Base-by-base conservation (phyloP, 2,797 vertebrate species). In the Argyrosomus regius region DNA sequence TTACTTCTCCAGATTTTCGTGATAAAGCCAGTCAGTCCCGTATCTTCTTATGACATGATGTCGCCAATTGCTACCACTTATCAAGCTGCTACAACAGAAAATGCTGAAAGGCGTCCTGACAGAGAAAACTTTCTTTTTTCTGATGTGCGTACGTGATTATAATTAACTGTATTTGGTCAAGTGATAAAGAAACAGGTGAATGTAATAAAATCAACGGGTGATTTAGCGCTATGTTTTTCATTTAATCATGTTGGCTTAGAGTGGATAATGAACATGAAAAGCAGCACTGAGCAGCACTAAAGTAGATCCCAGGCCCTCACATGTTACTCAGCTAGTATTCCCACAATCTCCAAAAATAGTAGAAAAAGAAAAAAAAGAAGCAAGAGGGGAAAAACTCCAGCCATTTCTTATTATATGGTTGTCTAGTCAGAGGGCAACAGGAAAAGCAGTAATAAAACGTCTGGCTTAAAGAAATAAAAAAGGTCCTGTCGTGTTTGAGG, bases 381-480 rank as follows among this genome's bases (percentile, higher is more conserved):
- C 8, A 35, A n/a, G 17, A 31, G 53, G 50, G 48, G 54, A 69
- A 64, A 81, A 86, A 86, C 64, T 74, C 78, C 68, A 92, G 67
- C 82, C 80, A 90, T 90, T 93, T 93, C 92, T 90, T 93, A 84
- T 91, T 90, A 91, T 84, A 85, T 87, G 80, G 68, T 85, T 63
- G 91, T 93, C 90, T 94, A 87, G 93, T 91, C 91, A 89, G 83
- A 92, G 82, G 81, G 92, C 77, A 92, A 92, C 88, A 89, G 92
- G 89, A 93, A 94, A 94, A 84, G 77, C 80, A 85, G 90, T 82
- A 90, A 92, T 89, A 92, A 91, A 93, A 90, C 24, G 85, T 92
- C 91, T 93, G 89, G 85, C 74, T 92, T 84, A 46, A 85, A 84
- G 72, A 87, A 89, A 81, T 85, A 77, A 78, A 76, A 88, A 69